phyloP scores from a whole-genome alignment of 2,888 invertebrate species.

The Pandemis cinnamomeana region DNA sequence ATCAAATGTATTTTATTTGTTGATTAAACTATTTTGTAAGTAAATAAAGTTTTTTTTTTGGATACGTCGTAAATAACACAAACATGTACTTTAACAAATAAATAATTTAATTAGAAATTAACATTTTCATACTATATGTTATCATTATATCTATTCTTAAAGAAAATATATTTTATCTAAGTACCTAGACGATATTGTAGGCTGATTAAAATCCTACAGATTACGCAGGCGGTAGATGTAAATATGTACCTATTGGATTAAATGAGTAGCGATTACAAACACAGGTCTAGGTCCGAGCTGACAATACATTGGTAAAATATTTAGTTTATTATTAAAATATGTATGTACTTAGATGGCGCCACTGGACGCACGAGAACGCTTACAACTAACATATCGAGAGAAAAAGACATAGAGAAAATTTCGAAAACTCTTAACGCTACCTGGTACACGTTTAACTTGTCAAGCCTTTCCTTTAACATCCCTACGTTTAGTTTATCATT shows the following conservation, averaged over 20 bases:
- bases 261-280: slow-evolving; percentile 63
- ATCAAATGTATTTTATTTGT: slow-evolving; percentile 19
- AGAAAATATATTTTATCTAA: slow-evolving; percentile 73
- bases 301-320: slow-evolving; percentile 66
- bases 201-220: slow-evolving; percentile 70
- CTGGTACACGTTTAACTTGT: slow-evolving; percentile 69
- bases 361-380: slow-evolving; percentile 57
- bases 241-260: slow-evolving; percentile 64
- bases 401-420: slow-evolving; percentile 79
- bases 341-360: slow-evolving; percentile 53
- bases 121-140: slow-evolving; percentile 71
- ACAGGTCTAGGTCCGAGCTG: slow-evolving; percentile 57
- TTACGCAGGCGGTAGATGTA: slow-evolving; percentile 71
- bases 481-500: slow-evolving; percentile 66
- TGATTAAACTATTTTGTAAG: slow-evolving; percentile 23
- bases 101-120: slow-evolving; percentile 81
- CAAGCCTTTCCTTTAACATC: slow-evolving; percentile 72
- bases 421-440: slow-evolving; percentile 75
- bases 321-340: slow-evolving; percentile 59
- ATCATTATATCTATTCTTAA: slow-evolving; percentile 67
- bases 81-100: slow-evolving; percentile 75
- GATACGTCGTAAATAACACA: slow-evolving; percentile 56
- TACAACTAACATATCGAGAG: slow-evolving; percentile 79
- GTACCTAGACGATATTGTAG: slow-evolving; percentile 64
- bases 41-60: slow-evolving; percentile 13